phyloP scores from a whole-genome alignment of 2,113 vertebrate species.

The Seriola rivoliana region DNA sequence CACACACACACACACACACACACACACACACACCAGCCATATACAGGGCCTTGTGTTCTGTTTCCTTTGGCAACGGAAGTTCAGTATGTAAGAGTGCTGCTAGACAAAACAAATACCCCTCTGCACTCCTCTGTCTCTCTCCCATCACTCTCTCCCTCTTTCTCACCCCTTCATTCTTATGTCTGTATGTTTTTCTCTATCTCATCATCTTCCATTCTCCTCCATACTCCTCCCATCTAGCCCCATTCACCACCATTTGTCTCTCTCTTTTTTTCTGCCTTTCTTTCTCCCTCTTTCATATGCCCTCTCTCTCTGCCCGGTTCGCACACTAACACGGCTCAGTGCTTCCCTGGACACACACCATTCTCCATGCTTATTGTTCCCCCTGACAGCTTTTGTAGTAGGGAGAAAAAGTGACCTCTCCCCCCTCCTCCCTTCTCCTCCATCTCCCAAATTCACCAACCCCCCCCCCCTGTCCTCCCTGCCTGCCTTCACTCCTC shows the following conservation, averaged over 20 bases:
- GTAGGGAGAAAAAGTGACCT: slow-evolving; percentile 78
- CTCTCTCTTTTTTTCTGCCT: not conserved
- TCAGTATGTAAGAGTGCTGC: slow-evolving; percentile 74
- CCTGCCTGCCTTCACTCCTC: slow-evolving; percentile 43
- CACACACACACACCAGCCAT: slow-evolving; percentile 36
- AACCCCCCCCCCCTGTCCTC: slow-evolving; percentile 19
- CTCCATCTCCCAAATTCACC: slow-evolving; percentile 59
- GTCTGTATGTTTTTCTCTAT: slow-evolving; percentile 26
- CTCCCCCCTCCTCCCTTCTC: slow-evolving; percentile 50
- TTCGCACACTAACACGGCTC: slow-evolving; percentile 84
- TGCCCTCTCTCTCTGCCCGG: slow-evolving; percentile 62
- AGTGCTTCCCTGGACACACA: slow-evolving; percentile 84
- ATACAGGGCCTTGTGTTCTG: slow-evolving; percentile 73
- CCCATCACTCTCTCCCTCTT: slow-evolving; percentile 30
- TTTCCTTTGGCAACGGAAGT: slow-evolving; percentile 82
- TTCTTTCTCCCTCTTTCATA: slow-evolving; percentile 25
- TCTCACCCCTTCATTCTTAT: not conserved
- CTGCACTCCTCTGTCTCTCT: slow-evolving; percentile 51
- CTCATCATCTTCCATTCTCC: slow-evolving; percentile 34
- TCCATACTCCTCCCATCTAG: slow-evolving; percentile 21
- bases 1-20: slow-evolving; percentile 50
- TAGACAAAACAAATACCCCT: slow-evolving; percentile 82
- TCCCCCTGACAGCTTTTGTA: slow-evolving; percentile 85
- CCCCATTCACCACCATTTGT: slow-evolving; percentile 49
- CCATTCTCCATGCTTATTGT: slow-evolving; percentile 85